These are phyloP conservation scores for Drosophila differens DNA, from an alignment of 2,888 invertebrate genomes.

Conservation along the genomic window DNA sequence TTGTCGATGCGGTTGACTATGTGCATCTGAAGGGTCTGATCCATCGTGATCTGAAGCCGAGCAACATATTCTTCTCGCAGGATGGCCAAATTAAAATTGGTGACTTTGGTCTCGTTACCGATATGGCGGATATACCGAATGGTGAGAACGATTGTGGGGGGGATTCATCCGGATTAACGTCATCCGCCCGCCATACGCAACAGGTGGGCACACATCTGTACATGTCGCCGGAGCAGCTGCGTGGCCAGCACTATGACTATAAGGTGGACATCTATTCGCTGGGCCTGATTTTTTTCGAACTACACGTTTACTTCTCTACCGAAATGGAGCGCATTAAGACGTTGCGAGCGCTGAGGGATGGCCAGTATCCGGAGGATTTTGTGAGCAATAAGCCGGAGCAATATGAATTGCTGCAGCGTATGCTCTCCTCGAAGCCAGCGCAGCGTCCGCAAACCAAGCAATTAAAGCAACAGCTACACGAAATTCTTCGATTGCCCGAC, in stretches of 20 bases:
- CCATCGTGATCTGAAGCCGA: conserved; percentile 98
- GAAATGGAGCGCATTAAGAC: conserved; percentile 94
- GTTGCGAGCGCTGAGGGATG: conserved; percentile 88
- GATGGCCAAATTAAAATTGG: conserved; percentile 97
- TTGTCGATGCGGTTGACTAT: conserved; percentile 97
- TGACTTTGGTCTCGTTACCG: conserved; percentile 98
- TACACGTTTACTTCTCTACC: conserved; percentile 95
- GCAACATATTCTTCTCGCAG: conserved; percentile 96
- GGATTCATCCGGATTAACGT: conserved; percentile 77
- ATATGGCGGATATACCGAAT: conserved; percentile 88
- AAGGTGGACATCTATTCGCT: conserved; percentile 98
- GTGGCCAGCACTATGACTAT: conserved; percentile 91
- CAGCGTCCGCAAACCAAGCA: conserved; percentile 91
- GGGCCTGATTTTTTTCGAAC: conserved; percentile 96
- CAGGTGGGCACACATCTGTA: conserved; percentile 95
- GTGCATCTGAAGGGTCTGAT: conserved; percentile 96
- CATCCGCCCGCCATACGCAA: conserved; percentile 87
- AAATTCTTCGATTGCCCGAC: conserved; percentile 75
- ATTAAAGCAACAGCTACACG: conserved; percentile 85
- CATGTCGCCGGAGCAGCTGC: conserved; percentile 98
- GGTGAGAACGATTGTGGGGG: conserved; percentile 80
- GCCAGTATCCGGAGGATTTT: conserved; percentile 90
- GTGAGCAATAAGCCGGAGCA: conserved; percentile 88
- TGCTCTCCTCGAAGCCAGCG: conserved; percentile 91
- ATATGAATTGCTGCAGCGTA: conserved; percentile 89